Evolutionary conservation across 1,140 invertebrate species (phyloP), one percentile per base, ranked within the genome.

Genomic region (Drosophila auraria): DNA sequence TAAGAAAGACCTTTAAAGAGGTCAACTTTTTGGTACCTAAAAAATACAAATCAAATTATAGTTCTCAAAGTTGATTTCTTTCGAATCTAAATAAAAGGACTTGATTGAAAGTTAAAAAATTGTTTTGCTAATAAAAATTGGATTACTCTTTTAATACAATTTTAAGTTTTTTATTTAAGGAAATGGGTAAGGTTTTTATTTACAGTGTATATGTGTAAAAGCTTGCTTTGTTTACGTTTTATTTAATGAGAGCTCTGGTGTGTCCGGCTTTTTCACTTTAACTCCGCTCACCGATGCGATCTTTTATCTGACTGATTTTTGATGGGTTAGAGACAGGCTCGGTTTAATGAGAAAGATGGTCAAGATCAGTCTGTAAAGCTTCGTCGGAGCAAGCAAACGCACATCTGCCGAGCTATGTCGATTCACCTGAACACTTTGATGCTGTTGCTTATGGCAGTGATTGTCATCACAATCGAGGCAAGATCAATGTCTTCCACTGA

Each of bases 311-410:
- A 2, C 3, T 11, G 33, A 36, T 36, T 36, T 11, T 36, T 36
- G 2, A 11, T 36, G 11, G 47, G 15, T 15, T 12, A 27, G 30
- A 25, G 20, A 30, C 25, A 45, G 25, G 8, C 9, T 12, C 1
- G n/a, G 15, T 66, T 12, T n/a, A 69, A 36, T 63, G 58, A 23
- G 11, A 38, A 65, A 40, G 23, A 50, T 58, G 8, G 9, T 17
- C 40, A 57, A 44, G n/a, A n/a, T 57, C 83, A 87, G 83, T 89
- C 54, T 62, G 17, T 14, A 36, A 78, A 72, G 65, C 56, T 66
- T 47, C 20, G 73, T 57, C 7, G 45, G 51, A 82, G 69, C 72
- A 61, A 64, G 25, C 45, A 69, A 83, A 74, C 73, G 77, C 49
- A 59, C 50, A 58, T 50, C 51, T 70, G 57, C 51, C 27, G 12